Base-by-base conservation (phyloP, 2,888 invertebrate species). In the Halictus ligatus region DNA sequence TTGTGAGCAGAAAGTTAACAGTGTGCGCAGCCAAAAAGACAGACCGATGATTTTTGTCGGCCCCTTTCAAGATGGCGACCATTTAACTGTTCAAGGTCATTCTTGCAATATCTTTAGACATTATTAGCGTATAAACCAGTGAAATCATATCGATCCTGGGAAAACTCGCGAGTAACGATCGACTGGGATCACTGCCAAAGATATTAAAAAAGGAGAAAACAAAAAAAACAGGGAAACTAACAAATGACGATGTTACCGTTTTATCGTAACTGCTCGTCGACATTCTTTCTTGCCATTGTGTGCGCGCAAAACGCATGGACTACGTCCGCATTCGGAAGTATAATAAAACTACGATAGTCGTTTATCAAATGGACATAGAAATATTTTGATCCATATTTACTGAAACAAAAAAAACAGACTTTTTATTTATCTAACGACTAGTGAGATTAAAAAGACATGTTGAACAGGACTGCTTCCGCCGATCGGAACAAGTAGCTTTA, bases 101-200 rank as follows among this genome's bases (percentile, higher is more conserved):
- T 71, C 77, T 80, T 60, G 76, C 76, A 54, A 83, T 81, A 81
- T 75, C 25, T 79, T 82, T 85, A 87, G 80, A 77, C 69, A 71
- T 89, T 87, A 74, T 88, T 79, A 64, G 40, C 21, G 60, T 81
- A 75, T 43, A 54, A 75, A 75, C 78, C 83, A 80, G 74, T 78
- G 83, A 88, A 78, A 69, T 88, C 87, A 76, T 89, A 82, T 77
- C 86, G 87, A 80, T 83, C 80, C 77, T 78, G 75, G 80, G 73
- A 60, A 75, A 83, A 54, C 18, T 88, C 69, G 83, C 77, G 64
- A 60, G 48, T 73, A 79, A 82, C 76, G 85, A 89, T 92, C 91
- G 89, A 91, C 89, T 90, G 90, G 91, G 90, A 90, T 92, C 90
- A 94, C 93, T 94, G 93, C 94, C 93, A 93, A 93, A 93, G 91